These are phyloP conservation scores for Mesaphorura yosii DNA, from an alignment of 1,140 invertebrate species.

Conservation along the genomic window DNA sequence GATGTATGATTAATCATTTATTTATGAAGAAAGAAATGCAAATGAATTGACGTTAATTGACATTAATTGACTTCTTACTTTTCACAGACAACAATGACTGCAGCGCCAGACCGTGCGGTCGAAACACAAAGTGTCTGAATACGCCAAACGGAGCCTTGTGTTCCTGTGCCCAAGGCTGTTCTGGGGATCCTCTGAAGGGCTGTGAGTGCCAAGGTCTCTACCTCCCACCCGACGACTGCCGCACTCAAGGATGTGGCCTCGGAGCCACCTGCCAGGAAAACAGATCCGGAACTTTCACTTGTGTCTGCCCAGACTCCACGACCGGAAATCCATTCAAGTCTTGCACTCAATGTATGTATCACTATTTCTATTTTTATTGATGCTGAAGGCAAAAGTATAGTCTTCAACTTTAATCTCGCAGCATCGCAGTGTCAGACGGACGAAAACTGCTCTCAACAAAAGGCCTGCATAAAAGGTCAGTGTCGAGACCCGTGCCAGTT, in stretches of 20 bases:
- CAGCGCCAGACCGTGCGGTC: conserved; percentile 67
- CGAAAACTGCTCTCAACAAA: conserved; percentile 48
- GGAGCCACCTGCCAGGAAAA: conserved; percentile 64
- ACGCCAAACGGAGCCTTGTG: conserved; percentile 50
- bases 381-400: conserved; percentile 76
- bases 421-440: conserved; percentile 38
- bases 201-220: conserved; percentile 54
- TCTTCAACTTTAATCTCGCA: conserved; percentile 70
- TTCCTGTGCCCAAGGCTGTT: conserved; percentile 61
- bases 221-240: conserved; percentile 47
- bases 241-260: conserved; percentile 59
- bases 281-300: conserved; percentile 50
- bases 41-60: too few species aligned
- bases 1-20: too few species aligned
- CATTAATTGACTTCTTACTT: conserved; percentile 7
- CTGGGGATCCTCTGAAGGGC: conserved; percentile 64
- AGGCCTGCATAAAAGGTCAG: conserved; percentile 46
- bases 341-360: neutral
- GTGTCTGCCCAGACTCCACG: conserved; percentile 57
- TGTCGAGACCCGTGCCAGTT: conserved; percentile 47
- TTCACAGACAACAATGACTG: conserved; percentile 64
- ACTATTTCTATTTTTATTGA: conserved; percentile 14
- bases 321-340: neutral
- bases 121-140: conserved; percentile 72
- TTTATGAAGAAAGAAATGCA: too few species aligned